Percentiles rank a stretch among this genome's conserved stretches.
Conservation (phyloP, 2,797 vertebrate species). For the Enteromius fasciolatus region DNA sequence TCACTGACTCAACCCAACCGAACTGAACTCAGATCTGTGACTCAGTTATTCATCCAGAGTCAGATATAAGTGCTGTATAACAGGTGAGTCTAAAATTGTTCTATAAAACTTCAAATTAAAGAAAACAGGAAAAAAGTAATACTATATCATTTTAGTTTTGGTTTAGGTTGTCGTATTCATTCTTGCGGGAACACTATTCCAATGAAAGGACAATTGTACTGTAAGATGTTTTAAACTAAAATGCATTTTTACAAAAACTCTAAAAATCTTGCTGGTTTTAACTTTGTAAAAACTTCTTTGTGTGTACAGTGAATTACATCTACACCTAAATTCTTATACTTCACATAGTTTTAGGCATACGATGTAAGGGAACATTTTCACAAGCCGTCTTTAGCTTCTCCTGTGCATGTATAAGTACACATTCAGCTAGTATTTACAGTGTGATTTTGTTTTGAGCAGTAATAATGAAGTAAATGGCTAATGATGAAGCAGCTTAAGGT, state of each 20-base stretch:
- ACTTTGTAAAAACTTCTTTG: not conserved
- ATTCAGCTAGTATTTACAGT: not conserved
- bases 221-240: too few species aligned
- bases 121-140: not conserved
- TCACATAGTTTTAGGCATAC: not conserved
- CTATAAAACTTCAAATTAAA: not conserved
- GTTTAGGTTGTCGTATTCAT: not conserved
- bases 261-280: not conserved
- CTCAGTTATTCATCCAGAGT: not conserved
- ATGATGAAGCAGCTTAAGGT: not conserved
- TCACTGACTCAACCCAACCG: conserved; percentile 21
- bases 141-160: not conserved
- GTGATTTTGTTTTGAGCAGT: not conserved
- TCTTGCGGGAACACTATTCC: too few species aligned
- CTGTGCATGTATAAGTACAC: too few species aligned
- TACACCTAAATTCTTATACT: not conserved
- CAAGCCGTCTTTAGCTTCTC: not conserved
- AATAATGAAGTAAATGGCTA: not conserved
- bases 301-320: not conserved
- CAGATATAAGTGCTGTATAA: not conserved
- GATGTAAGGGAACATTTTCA: not conserved
- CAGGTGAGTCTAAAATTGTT: not conserved
- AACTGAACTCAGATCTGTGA: conserved; percentile 39
- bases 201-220: too few species aligned
- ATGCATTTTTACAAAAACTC: not conserved